Conservation (phyloP, 2,113 vertebrate species). For the Ciconia stormi region DNA sequence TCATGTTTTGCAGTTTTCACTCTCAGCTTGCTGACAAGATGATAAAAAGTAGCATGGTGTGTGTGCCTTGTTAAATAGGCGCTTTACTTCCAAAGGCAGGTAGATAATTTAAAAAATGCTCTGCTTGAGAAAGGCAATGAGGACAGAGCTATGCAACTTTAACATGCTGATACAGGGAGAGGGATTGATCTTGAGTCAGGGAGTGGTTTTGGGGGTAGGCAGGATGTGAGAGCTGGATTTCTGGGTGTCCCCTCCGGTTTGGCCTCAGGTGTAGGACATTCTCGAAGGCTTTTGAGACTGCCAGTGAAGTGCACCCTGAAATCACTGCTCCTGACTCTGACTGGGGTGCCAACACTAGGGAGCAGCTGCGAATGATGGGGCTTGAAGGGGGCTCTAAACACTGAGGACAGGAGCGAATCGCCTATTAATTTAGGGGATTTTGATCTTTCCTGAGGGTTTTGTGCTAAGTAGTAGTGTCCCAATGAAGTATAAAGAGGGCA, state of each 20-base stretch:
- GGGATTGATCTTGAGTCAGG: not conserved
- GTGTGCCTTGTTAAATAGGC: not conserved
- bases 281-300: not conserved
- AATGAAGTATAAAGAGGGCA: not conserved
- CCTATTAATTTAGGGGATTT: not conserved
- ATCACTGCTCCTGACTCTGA: not conserved
- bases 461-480: not conserved
- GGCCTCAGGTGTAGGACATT: not conserved
- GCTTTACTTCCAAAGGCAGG: not conserved
- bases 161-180: not conserved
- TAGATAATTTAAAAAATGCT: not conserved
- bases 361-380: not conserved
- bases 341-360: not conserved
- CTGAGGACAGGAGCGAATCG: not conserved
- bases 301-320: not conserved
- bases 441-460: not conserved
- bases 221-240: not conserved
- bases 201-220: not conserved
- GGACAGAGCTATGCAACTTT: not conserved
- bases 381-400: not conserved
- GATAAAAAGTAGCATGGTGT: not conserved
- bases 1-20: not conserved
- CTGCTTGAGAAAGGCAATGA: not conserved
- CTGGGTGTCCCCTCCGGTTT: not conserved
- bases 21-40: slow-evolving; percentile 37